A percentile compares a stretch with the other conserved stretches of the same genome.
Conservation (phyloP, 2,888 invertebrate species). For the Tenthredo distinguenda region DNA sequence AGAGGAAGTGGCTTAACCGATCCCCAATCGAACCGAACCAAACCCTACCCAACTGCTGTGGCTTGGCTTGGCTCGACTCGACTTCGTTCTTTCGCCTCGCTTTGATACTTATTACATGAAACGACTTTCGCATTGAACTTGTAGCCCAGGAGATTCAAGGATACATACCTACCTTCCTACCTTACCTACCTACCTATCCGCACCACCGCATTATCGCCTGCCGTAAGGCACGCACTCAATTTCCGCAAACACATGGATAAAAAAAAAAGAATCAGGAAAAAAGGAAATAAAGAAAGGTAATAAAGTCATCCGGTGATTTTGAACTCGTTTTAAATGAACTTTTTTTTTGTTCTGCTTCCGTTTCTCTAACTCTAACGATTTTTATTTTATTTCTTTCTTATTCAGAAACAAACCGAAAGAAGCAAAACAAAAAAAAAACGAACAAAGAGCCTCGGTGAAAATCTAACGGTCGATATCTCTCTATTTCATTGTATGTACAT, state of each 20-base stretch:
- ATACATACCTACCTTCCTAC: constrained; percentile 27
- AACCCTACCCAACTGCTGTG: not conserved
- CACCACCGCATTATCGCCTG: not conserved
- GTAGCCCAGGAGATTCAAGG: constrained; percentile 53
- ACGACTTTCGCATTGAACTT: constrained; percentile 68
- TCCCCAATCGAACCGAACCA: not conserved
- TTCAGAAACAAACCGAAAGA: no score
- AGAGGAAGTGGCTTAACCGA: constrained; percentile 17
- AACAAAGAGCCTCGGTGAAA: no score
- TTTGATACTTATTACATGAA: constrained; percentile 38
- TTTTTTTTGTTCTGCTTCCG: not conserved
- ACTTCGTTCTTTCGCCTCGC: not conserved
- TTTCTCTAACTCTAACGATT: not conserved
- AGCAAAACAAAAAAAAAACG: no score
- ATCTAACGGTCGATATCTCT: no score
- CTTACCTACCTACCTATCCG: not conserved
- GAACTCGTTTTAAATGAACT: not conserved
- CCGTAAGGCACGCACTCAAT: not conserved
- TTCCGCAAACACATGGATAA: not conserved
- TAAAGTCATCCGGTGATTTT: not conserved
- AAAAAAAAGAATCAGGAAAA: not conserved
- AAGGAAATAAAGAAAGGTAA: not conserved
- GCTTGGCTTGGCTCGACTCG: not conserved
- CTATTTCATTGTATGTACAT: no score
- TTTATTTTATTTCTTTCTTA: no score